Conservation (phyloP, 2,113 vertebrate genomes). For the Anguilla japonica region DNA sequence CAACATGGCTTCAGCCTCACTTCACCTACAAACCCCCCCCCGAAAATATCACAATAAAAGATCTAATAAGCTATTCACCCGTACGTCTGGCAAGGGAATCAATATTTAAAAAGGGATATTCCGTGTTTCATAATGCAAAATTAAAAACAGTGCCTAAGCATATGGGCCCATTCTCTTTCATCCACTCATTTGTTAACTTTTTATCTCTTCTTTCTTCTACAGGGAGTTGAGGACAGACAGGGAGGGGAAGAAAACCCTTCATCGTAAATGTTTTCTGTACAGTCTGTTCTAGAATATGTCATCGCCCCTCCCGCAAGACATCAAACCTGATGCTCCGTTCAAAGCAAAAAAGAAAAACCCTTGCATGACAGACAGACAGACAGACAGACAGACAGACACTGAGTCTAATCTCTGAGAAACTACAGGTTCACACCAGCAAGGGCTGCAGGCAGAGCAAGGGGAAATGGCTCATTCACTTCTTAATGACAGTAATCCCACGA, state of each 20-base stretch:
- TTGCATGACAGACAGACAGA: too few species aligned
- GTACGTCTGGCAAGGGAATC: neutral
- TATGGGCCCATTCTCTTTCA: neutral
- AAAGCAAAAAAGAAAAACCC: neutral
- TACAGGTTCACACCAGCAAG: neutral
- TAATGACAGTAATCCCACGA: slow-evolving; percentile 39
- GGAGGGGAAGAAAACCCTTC: neutral
- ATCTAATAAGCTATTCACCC: neutral
- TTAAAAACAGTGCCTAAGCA: neutral
- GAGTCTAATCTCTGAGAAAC: slow-evolving; percentile 1
- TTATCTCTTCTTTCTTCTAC: neutral
- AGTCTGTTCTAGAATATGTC: neutral
- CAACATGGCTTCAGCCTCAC: neutral
- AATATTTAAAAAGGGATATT: neutral
- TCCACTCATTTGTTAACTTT: neutral
- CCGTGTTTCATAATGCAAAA: neutral
- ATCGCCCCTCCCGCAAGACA: neutral
- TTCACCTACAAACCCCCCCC: neutral
- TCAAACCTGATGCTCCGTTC: neutral
- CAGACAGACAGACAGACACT: too few species aligned
- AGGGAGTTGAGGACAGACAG: neutral
- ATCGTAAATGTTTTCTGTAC: neutral
- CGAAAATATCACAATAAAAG: neutral
- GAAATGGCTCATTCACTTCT: slow-evolving; percentile 33
- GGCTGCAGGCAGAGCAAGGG: slow-evolving; percentile 24